phyloP scores from a whole-genome alignment of 1,140 invertebrate genomes.

The Metopolophium dirhodum region DNA sequence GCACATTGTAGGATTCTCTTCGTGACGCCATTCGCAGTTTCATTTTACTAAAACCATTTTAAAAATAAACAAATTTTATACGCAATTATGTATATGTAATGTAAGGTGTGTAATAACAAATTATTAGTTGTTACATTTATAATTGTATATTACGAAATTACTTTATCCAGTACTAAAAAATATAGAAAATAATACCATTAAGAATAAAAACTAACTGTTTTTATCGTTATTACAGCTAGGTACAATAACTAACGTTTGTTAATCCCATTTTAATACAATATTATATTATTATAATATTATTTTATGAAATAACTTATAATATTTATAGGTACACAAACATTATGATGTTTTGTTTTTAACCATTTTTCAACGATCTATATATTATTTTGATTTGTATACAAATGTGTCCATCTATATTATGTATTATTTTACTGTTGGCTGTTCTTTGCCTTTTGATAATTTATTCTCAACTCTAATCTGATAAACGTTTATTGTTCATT shows the following conservation, averaged over 20 bases:
- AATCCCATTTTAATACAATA: neutral
- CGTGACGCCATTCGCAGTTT: neutral
- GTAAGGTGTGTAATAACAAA: neutral
- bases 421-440: neutral
- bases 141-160: neutral
- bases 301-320: neutral
- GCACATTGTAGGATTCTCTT: neutral
- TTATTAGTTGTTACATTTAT: neutral
- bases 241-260: neutral
- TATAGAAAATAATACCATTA: neutral
- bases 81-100: neutral
- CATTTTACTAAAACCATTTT: neutral
- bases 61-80: neutral
- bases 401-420: neutral
- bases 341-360: neutral
- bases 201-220: neutral
- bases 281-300: too few relatives aligned
- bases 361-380: neutral
- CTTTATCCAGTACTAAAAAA: neutral
- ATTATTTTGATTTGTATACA: neutral
- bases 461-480: constrained; percentile 27
- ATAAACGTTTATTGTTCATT: neutral
- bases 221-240: neutral
- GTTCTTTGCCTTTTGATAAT: neutral
- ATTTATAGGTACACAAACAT: neutral